Conservation (phyloP, 2,797 vertebrate species). For the Lophius americanus region DNA sequence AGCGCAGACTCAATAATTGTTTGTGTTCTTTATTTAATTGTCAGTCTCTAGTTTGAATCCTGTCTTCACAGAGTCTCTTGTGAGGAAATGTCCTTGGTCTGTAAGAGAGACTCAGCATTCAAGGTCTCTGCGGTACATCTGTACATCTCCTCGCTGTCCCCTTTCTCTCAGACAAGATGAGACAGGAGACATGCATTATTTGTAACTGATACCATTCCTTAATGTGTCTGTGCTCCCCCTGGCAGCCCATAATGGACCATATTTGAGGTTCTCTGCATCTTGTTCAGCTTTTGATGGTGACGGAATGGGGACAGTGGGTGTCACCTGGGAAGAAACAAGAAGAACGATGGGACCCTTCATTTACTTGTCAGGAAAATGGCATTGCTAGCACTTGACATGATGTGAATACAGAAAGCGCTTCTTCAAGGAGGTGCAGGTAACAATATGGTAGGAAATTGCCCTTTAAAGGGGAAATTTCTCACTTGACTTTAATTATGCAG, state of each 20-base stretch:
- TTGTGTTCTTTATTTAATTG: conserved; percentile 29
- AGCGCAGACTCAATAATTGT: conserved; percentile 9
- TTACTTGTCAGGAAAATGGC: conserved; percentile 78
- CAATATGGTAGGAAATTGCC: conserved; percentile 57
- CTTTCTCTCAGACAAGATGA: conserved; percentile 72
- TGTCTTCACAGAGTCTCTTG: conserved; percentile 34
- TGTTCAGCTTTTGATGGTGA: conserved; percentile 80
- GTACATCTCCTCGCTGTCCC: conserved; percentile 54
- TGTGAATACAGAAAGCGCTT: conserved; percentile 64
- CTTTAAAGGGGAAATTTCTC: conserved; percentile 48
- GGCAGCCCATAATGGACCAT: conserved; percentile 83
- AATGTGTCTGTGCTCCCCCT: conserved; percentile 78
- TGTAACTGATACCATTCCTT: conserved; percentile 81
- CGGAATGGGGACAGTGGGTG: conserved; percentile 82
- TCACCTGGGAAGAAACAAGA: conserved; percentile 81
- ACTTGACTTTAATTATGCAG: conserved; percentile 23
- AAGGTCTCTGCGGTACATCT: conserved; percentile 58
- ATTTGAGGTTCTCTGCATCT: conserved; percentile 79
- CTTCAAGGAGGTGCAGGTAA: conserved; percentile 57
- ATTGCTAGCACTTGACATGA: conserved; percentile 71
- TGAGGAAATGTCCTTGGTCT: conserved; percentile 63
- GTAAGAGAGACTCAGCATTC: conserved; percentile 48
- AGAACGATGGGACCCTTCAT: conserved; percentile 80
- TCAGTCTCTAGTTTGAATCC: conserved; percentile 22
- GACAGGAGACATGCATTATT: conserved; percentile 84